These are phyloP conservation scores for Neocloeon triangulifer DNA, from an alignment of 1,140 invertebrate species.

Conservation along the genomic window DNA sequence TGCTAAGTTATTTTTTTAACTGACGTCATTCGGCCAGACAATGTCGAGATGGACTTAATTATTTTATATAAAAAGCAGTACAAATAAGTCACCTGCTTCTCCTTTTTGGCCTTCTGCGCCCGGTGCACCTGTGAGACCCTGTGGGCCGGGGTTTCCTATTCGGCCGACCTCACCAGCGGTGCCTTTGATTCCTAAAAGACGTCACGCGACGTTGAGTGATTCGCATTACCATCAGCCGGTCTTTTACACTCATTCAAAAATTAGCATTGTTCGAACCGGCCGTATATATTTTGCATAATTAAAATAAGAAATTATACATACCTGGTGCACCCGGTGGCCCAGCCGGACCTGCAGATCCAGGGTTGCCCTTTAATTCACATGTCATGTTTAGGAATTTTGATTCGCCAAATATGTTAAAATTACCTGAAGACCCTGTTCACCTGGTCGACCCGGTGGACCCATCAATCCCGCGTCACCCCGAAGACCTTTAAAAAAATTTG, in stretches of 20 bases:
- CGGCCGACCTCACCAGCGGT: conserved; percentile 44
- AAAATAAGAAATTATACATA: too few species aligned
- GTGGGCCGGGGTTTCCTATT: conserved; percentile 37
- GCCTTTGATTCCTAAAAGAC: conserved; percentile 49
- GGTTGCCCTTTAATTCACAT: too few species aligned
- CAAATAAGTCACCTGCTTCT: conserved; percentile 30
- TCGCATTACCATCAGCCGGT: too few species aligned
- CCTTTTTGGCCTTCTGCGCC: conserved; percentile 45
- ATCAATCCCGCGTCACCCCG: conserved; percentile 50
- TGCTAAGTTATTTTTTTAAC: not conserved
- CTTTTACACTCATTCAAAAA: too few species aligned
- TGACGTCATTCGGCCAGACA: not conserved
- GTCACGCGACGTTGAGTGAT: conserved; percentile 19
- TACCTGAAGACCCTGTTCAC: conserved; percentile 42
- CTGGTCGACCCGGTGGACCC: conserved; percentile 43
- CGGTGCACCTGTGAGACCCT: conserved; percentile 38
- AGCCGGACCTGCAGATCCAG: conserved; percentile 6
- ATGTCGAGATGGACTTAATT: conserved; percentile 1
- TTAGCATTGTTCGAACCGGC: too few species aligned
- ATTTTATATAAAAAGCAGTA: too few species aligned
- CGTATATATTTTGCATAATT: too few species aligned
- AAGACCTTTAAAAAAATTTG: too few species aligned
- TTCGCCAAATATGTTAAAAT: not conserved
- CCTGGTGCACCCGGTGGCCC: conserved; percentile 13
- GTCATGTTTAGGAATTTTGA: not conserved